phyloP scores from a whole-genome alignment of 2,113 vertebrate species.

The Pyrgilauda ruficollis region DNA sequence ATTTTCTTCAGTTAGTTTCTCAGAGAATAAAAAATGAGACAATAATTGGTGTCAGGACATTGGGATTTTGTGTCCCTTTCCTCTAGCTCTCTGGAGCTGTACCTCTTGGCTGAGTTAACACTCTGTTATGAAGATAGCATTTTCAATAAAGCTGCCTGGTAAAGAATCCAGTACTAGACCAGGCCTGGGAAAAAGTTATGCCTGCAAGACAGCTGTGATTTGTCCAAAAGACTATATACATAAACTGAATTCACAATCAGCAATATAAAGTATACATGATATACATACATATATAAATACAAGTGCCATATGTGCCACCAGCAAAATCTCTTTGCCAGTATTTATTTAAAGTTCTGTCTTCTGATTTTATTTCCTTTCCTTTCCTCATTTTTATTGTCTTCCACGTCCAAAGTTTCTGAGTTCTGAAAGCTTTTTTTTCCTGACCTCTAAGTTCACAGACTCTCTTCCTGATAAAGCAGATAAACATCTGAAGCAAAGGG shows the following conservation, averaged over 20 bases:
- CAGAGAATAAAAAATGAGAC: background rate
- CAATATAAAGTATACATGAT: background rate
- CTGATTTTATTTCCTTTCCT: background rate
- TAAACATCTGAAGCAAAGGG: background rate
- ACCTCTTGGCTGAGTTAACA: background rate
- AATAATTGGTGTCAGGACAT: slow-evolving; percentile 2
- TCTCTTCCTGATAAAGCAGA: background rate
- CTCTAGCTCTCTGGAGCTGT: background rate
- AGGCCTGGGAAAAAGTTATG: background rate
- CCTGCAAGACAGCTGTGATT: background rate
- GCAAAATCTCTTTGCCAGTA: background rate
- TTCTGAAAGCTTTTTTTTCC: background rate
- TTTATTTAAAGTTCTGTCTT: background rate
- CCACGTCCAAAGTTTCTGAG: background rate
- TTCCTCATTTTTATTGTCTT: background rate
- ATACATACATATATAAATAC: background rate
- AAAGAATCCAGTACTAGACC: background rate
- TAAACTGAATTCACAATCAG: background rate
- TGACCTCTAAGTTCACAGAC: background rate
- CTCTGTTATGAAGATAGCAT: background rate
- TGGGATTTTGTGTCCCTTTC: slow-evolving; percentile 2
- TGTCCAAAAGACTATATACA: background rate
- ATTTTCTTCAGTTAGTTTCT: background rate
- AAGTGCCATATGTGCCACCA: background rate
- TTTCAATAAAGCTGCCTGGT: background rate